Percentiles rank a stretch among this genome's conserved stretches.
Evolutionary conservation across 92 coral and sea anemone genomes (phyloP).

Genomic region (Porites cylindrica): DNA sequence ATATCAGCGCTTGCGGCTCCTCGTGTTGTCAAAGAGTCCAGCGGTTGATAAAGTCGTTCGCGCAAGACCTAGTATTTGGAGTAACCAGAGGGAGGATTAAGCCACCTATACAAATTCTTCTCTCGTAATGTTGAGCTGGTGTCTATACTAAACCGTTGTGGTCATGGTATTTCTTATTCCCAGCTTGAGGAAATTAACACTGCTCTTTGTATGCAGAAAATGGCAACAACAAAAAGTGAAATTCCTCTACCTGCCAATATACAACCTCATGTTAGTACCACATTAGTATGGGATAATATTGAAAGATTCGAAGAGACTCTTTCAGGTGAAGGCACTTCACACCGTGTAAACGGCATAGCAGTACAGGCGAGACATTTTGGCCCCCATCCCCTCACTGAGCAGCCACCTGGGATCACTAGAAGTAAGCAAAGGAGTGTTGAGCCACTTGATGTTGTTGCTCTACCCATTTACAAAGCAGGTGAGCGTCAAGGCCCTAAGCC

Average conservation of each 20-base stretch:
- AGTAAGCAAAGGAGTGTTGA: slow-evolving; percentile 55
- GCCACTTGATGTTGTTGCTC: background rate
- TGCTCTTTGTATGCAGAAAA: slow-evolving; percentile 62
- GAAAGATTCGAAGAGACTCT: slow-evolving; percentile 69
- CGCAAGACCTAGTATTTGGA: slow-evolving; percentile 40
- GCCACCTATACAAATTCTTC: slow-evolving; percentile 52
- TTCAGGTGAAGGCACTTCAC: slow-evolving; percentile 58
- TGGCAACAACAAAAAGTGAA: slow-evolving; percentile 33
- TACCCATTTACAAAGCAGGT: slow-evolving; percentile 58
- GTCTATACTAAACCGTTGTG: no score
- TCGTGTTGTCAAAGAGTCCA: slow-evolving; percentile 34
- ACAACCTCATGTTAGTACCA: slow-evolving; percentile 47
- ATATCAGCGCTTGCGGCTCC: no score
- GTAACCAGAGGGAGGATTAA: slow-evolving; percentile 33
- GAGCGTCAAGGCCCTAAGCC: slow-evolving; percentile 62
- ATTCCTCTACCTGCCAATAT: slow-evolving; percentile 61
- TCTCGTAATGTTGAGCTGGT: slow-evolving; percentile 46
- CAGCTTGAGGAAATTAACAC: slow-evolving; percentile 68
- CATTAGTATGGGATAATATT: slow-evolving; percentile 67
- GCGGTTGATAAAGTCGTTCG: slow-evolving; percentile 33
- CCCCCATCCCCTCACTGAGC: slow-evolving; percentile 10
- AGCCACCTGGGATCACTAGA: slow-evolving; percentile 22
- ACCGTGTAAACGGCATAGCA: slow-evolving; percentile 57
- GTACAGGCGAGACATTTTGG: slow-evolving; percentile 61
- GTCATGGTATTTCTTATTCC: slow-evolving; percentile 29